Conservation (phyloP, 2,888 invertebrate species). For the Synanthedon tipuliformis region DNA sequence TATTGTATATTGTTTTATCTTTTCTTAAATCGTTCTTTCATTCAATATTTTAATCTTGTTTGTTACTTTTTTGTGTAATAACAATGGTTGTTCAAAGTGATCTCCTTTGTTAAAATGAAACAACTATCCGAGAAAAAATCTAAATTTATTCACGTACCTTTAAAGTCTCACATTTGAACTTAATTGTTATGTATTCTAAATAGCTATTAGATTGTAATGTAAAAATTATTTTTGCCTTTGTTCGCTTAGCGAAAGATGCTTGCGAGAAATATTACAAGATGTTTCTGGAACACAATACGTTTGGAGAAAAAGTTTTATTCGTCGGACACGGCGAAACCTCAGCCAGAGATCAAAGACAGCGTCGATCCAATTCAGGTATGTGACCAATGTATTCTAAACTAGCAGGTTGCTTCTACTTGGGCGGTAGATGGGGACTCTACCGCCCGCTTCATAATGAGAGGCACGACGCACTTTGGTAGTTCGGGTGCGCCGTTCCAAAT, state of each 20-base stretch:
- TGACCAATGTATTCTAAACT: neutral
- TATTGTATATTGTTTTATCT: no score
- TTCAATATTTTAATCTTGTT: neutral
- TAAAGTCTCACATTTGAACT: neutral
- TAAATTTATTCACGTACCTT: neutral
- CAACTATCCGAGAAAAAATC: neutral
- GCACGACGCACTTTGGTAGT: no score
- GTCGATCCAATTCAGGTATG: constrained; percentile 47
- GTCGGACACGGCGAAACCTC: constrained; percentile 42
- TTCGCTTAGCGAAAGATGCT: constrained; percentile 32
- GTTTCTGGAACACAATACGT: constrained; percentile 40
- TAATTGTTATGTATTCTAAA: neutral
- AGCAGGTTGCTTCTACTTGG: no score
- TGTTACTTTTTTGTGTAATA: neutral
- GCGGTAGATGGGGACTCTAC: no score
- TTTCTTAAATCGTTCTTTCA: no score
- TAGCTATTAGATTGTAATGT: neutral
- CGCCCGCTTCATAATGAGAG: no score
- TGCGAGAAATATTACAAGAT: constrained; percentile 38
- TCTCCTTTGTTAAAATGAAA: no score
- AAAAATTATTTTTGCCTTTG: neutral
- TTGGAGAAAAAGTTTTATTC: constrained; percentile 43
- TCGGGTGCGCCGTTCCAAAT: no score
- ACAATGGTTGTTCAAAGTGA: no score
- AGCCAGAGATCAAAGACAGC: constrained; percentile 29